Conservation (phyloP, 1,140 invertebrate species). For the Scylla paramamosain region DNA sequence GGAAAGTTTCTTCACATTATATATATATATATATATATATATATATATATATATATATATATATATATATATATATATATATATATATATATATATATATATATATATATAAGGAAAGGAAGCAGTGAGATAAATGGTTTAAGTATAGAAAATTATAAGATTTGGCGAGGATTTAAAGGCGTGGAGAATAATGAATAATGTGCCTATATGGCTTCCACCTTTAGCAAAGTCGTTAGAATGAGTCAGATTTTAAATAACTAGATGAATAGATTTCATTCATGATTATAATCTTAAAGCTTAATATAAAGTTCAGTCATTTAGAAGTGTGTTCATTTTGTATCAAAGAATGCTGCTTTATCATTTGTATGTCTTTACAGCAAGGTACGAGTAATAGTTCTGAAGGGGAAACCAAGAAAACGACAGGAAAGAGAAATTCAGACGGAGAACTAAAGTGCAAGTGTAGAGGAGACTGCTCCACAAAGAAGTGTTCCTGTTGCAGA, state of each 20-base stretch:
- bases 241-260: too few species aligned
- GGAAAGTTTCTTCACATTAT: background rate
- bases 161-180: background rate
- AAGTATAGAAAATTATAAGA: background rate
- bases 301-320: too few species aligned
- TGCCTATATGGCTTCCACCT: background rate
- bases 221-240: background rate
- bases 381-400: background rate
- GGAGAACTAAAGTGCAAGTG: conserved; percentile 70
- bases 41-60: background rate
- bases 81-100: background rate
- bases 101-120: background rate
- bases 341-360: background rate
- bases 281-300: too few species aligned
- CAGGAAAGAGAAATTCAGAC: conserved; percentile 40
- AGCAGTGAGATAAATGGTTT: background rate
- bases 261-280: too few species aligned
- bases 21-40: conserved; percentile 45
- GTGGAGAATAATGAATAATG: background rate
- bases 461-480: conserved; percentile 66
- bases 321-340: background rate
- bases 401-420: background rate
- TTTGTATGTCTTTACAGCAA: conserved; percentile 1
- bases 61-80: too few species aligned
- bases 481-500: conserved; percentile 60